Conservation (phyloP, 2,888 invertebrate genomes). For the Aradus depressus region DNA sequence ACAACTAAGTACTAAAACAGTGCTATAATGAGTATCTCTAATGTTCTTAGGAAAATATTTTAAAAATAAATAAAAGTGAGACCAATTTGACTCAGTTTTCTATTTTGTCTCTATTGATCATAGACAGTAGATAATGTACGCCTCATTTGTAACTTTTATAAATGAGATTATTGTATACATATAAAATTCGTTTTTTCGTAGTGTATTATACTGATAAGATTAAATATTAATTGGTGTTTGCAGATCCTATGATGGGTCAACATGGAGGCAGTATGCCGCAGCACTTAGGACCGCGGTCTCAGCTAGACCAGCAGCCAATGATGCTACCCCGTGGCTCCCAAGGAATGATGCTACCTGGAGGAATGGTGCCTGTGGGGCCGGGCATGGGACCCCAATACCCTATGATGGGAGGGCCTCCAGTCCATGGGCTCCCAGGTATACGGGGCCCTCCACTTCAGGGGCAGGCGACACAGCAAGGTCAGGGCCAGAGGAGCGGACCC, state of each 20-base stretch:
- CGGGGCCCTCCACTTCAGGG: slow-evolving; percentile 15
- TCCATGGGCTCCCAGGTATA: slow-evolving; percentile 8
- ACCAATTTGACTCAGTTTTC: too few species aligned
- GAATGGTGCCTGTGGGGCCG: slow-evolving; percentile 12
- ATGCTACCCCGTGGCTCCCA: slow-evolving; percentile 16
- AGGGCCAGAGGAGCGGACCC: slow-evolving; percentile 29
- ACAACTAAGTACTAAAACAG: too few species aligned
- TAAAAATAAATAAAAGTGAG: too few species aligned
- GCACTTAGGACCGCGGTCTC: slow-evolving; percentile 6
- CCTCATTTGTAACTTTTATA: too few species aligned
- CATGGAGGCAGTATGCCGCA: slow-evolving; percentile 9
- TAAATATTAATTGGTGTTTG: slow-evolving; percentile 1
- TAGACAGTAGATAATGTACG: too few species aligned
- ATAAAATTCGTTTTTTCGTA: too few species aligned
- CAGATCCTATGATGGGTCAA: slow-evolving; percentile 17
- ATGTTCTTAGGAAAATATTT: too few species aligned
- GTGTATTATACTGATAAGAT: neutral
- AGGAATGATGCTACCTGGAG: slow-evolving; percentile 18
- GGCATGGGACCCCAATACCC: slow-evolving; percentile 15
- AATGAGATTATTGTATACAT: too few species aligned
- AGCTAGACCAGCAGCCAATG: slow-evolving; percentile 14
- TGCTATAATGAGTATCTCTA: too few species aligned
- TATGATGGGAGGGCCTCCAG: slow-evolving; percentile 7
- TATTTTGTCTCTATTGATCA: too few species aligned
- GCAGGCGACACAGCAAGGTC: too few species aligned